Base-by-base conservation (phyloP, 2,113 vertebrate genomes). In the Potamarius usumacintae region DNA sequence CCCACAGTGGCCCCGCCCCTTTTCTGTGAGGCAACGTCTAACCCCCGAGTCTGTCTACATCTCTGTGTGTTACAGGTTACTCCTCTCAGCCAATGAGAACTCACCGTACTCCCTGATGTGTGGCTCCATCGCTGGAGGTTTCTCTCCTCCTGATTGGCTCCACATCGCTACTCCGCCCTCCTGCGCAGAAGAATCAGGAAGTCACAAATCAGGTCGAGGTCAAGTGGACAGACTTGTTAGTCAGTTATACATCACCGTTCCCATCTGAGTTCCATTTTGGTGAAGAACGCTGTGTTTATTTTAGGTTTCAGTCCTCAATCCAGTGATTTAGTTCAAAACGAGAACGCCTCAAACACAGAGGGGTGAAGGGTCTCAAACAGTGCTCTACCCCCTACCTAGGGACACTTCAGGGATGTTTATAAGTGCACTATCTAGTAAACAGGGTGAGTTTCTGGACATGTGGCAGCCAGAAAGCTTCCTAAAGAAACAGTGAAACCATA, bases 111-210 rank as follows among this genome's bases (percentile, higher is more conserved):
- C 27, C 30, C 20, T 69, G 5, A 25, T 0, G 5, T 5, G 90
- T 85, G 94, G 95, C 76, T 93, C 96, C 90, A 80, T 92, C 89
- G 94, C 91, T 86, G 93, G 94, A 92, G 94, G 94, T 53, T 95
- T 93, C 84, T 97, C 95, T 90, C 94, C 94, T 91, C 92, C 92
- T 87, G 93, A 96, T 91, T 91, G 95, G 92, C 94, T 96, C 96
- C 94, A 96, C 97, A 98, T 98, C 1, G 65, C 96, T 94, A 92
- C 91, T 88, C 91, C 96, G 93, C 97, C 93, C 97, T 97, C 89
- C 12, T 83, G 74, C 27, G 42, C 15, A 57, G 48, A 77, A 52
- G 18, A 74, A 80, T 0, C 77, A 57, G 69, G 71, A 76, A 67
- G 17, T 5, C 58, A 72, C 9, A 20, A 48, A 69, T 8, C 55